phyloP scores from a whole-genome alignment of 2,888 invertebrate genomes.

The Hemithea aestivaria region DNA sequence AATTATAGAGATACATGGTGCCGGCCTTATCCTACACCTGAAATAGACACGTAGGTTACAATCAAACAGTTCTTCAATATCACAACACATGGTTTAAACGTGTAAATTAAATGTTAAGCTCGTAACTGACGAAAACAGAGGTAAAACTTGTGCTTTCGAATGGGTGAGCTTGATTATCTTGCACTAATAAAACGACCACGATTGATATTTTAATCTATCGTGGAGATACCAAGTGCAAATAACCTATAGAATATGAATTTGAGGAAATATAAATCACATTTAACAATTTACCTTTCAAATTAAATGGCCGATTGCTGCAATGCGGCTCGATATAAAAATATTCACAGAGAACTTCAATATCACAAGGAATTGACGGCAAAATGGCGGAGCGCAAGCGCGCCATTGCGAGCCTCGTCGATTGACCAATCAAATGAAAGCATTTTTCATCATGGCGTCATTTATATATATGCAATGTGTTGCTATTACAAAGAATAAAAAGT shows the following conservation, averaged over 20 bases:
- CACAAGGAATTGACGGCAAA: conserved; percentile 41
- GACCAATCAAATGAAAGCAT: conserved; percentile 71
- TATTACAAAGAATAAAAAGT: conserved; percentile 31
- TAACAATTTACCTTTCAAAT: conserved; percentile 46
- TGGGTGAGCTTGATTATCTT: conserved; percentile 73
- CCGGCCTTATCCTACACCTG: conserved; percentile 56
- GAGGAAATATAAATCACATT: conserved; percentile 1
- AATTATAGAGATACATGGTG: conserved; percentile 96
- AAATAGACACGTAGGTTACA: conserved; percentile 29
- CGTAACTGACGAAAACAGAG: conserved; percentile 76
- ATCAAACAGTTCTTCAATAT: not conserved
- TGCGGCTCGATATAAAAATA: conserved; percentile 53
- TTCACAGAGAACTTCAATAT: conserved; percentile 18
- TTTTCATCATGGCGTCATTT: conserved; percentile 44
- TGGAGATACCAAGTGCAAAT: conserved; percentile 83
- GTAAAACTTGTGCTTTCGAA: conserved; percentile 63
- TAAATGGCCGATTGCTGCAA: conserved; percentile 54
- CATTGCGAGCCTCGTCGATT: conserved; percentile 33
- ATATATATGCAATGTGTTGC: conserved; percentile 60
- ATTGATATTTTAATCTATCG: conserved; percentile 57
- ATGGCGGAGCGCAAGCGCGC: conserved; percentile 54
- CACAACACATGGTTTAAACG: not conserved
- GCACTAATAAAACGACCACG: conserved; percentile 82
- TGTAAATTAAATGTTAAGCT: conserved; percentile 51
- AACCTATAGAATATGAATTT: conserved; percentile 15